Evolutionary conservation across 2,113 vertebrate genomes (phyloP).

Genomic region (Cichladusa arquata): DNA sequence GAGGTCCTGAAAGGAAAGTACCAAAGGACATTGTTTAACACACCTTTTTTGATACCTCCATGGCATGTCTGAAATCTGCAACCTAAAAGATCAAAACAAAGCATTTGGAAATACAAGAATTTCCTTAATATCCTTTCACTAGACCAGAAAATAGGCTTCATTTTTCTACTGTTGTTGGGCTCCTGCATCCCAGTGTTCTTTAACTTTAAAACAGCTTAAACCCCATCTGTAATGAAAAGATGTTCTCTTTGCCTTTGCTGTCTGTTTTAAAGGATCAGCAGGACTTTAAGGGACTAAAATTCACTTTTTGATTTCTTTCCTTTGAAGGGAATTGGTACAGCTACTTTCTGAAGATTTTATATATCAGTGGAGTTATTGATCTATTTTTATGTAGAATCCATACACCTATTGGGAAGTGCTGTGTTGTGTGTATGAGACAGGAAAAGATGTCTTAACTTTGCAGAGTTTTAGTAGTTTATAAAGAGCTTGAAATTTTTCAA

Average conservation of each 20-base stretch:
- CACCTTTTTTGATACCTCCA: background rate
- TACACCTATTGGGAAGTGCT: background rate
- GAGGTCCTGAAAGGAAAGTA: background rate
- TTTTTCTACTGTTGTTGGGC: constrained; percentile 25
- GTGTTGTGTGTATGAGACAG: background rate
- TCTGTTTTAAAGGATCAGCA: constrained; percentile 60
- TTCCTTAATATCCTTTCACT: constrained; percentile 35
- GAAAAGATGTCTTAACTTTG: background rate
- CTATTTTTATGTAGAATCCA: constrained; percentile 55
- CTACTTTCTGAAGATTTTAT: constrained; percentile 38
- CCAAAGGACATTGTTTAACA: background rate
- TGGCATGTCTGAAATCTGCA: background rate
- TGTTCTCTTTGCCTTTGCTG: constrained; percentile 39
- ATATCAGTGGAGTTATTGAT: constrained; percentile 47
- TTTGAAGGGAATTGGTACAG: constrained; percentile 51
- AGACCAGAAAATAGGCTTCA: constrained; percentile 35
- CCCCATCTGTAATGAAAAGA: constrained; percentile 38
- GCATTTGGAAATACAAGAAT: constrained; percentile 17
- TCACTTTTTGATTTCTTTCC: constrained; percentile 46
- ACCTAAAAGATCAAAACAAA: constrained; percentile 37
- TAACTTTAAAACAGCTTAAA: constrained; percentile 39
- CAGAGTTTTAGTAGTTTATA: background rate
- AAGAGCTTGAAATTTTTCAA: background rate
- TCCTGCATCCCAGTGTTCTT: constrained; percentile 38
- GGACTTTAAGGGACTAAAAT: constrained; percentile 46